Percentiles rank a stretch among this genome's conserved stretches.
Evolutionary conservation across 2,797 vertebrate species (phyloP).

Genomic region (Oophaga sylvatica): DNA sequence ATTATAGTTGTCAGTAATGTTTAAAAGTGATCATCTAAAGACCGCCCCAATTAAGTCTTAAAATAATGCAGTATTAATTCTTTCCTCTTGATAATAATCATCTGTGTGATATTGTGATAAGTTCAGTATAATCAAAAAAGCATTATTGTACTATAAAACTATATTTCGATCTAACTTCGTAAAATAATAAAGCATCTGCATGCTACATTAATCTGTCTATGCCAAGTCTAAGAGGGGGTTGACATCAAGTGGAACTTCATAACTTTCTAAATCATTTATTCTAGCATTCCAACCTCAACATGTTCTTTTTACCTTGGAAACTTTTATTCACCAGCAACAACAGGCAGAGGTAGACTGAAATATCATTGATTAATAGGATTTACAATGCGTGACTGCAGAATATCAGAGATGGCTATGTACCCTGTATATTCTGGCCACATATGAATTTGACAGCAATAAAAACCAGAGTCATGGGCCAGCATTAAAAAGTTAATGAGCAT

Average conservation of each 20-base stretch:
- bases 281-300: neutral
- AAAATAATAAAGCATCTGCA: no score
- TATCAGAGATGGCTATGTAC: neutral
- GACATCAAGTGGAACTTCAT: neutral
- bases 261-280: neutral
- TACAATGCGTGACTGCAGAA: conserved; percentile 16
- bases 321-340: conserved; percentile 3
- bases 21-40: no score
- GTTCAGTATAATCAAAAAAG: no score
- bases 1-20: no score
- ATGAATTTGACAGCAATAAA: conserved; percentile 9
- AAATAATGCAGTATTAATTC: no score
- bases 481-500: conserved; percentile 32
- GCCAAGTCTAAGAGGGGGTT: no score
- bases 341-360: neutral
- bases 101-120: no score
- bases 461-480: neutral
- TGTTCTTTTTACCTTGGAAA: conserved; percentile 22
- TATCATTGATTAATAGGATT: conserved; percentile 8
- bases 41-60: no score
- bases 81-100: no score
- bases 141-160: no score
- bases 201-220: no score
- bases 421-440: conserved; percentile 11
- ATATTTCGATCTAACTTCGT: no score